Evolutionary conservation across 2,888 invertebrate species (phyloP), one percentile per base, ranked within the genome.

Genomic region (Platycheirus albimanus): DNA sequence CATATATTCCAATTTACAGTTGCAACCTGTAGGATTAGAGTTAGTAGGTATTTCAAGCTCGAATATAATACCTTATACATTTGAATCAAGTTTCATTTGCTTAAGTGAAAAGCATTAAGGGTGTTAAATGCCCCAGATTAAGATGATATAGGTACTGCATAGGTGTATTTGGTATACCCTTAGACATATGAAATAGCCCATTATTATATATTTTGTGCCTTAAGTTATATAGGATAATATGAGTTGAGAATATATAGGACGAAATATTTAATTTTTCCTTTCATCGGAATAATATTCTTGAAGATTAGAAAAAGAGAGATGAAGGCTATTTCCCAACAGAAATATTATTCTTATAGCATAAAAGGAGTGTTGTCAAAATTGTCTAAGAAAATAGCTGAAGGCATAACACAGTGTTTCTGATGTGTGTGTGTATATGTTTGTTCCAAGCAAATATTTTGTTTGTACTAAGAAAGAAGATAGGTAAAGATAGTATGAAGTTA

Each of bases 211-310:
- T n/a, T 24, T 24, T 4, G 24, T 24, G 43, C 58, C 43, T 43
- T 28, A 43, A 45, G 61, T 61, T 61, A 28, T n/a, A n/a, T 61
- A 61, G 61, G 61, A 45, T 45, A 61, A n/a, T n/a, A n/a, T 61
- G 30, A 61, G n/a, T n/a, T n/a, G n/a, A n/a, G n/a, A n/a, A n/a
- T n/a, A 61, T 61, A 45, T 41, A 28, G 15, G 41, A 58, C 41
- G 41, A 30, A 61, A 61, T 61, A 61, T 28, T 45, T 17, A 45
- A 45, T 8, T 41, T 19, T 45, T 17, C 30, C 45, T 61, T 61
- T 61, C 45, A 61, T 45, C 45, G 61, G 30, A 30, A 43, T n/a
- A 15, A 11, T 20, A 20, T 17, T 41, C 15, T 28, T 43, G 4
- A 58, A 15, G 43, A 43, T 28, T 43, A 17, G 20, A 47, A 20